Evolutionary conservation across 1,140 invertebrate species (phyloP).

Genomic region (Cherax destructor): DNA sequence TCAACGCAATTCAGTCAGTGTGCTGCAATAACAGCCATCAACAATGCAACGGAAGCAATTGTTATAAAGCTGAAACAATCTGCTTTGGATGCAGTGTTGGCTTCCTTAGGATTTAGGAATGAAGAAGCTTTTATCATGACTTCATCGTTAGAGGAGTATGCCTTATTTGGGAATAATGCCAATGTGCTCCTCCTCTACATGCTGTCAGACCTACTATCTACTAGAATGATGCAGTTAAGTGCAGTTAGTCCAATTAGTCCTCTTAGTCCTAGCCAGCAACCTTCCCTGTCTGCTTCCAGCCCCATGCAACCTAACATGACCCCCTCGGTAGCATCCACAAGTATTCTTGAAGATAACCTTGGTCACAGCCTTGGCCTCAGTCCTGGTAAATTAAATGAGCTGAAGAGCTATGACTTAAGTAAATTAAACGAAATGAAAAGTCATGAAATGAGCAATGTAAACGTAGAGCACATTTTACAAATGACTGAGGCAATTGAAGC

Average conservation of each 20-base stretch:
- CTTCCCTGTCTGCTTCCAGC: slow-evolving; percentile 36
- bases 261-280: slow-evolving; percentile 42
- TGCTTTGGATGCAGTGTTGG: slow-evolving; percentile 44
- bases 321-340: slow-evolving; percentile 15
- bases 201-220: slow-evolving; percentile 66
- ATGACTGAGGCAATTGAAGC: slow-evolving; percentile 69
- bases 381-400: slow-evolving; percentile 32
- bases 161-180: slow-evolving; percentile 65
- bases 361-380: slow-evolving; percentile 29
- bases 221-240: slow-evolving; percentile 53
- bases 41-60: slow-evolving; percentile 68
- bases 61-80: slow-evolving; percentile 65
- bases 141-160: slow-evolving; percentile 65
- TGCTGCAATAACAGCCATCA: slow-evolving; percentile 59
- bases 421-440: slow-evolving; percentile 50
- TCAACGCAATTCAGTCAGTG: slow-evolving; percentile 57
- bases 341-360: slow-evolving; percentile 27
- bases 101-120: slow-evolving; percentile 57
- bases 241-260: slow-evolving; percentile 52
- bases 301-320: slow-evolving; percentile 32
- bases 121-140: slow-evolving; percentile 66
- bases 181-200: slow-evolving; percentile 69
- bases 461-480: slow-evolving; percentile 61
- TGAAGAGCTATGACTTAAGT: slow-evolving; percentile 50
- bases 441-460: slow-evolving; percentile 56